phyloP scores from a whole-genome alignment of 2,888 invertebrate species.

The Serrognathus titanus region DNA sequence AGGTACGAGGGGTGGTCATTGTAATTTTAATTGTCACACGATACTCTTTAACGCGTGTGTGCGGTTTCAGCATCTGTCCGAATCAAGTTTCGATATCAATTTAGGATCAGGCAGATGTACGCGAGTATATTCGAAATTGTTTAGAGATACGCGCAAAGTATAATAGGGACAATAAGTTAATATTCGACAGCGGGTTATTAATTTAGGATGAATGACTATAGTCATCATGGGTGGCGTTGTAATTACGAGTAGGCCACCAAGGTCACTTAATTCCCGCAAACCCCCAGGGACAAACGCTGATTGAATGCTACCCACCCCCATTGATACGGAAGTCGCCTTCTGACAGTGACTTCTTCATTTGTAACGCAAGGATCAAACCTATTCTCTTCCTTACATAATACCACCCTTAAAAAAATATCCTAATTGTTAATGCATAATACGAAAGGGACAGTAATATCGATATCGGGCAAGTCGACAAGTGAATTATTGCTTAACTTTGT shows the following conservation, averaged over 20 bases:
- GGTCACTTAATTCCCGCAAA: conserved; percentile 44
- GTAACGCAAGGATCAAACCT: not conserved
- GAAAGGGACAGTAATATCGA: not conserved
- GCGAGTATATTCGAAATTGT: no score
- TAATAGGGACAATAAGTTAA: not conserved
- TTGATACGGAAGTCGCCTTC: conserved; percentile 10
- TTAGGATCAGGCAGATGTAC: no score
- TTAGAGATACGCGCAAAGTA: no score
- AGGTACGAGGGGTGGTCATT: conserved; percentile 15
- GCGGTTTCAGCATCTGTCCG: not conserved
- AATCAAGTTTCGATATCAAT: no score
- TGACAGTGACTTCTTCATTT: conserved; percentile 11
- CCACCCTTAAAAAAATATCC: no score
- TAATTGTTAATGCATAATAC: not conserved
- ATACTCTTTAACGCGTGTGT: conserved; percentile 22
- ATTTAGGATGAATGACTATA: conserved; percentile 11
- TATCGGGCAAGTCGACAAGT: not conserved
- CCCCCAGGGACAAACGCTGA: conserved; percentile 42
- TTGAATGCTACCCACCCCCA: conserved; percentile 37
- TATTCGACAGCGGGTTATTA: conserved; percentile 11
- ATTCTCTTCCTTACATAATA: no score
- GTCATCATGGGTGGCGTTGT: conserved; percentile 23
- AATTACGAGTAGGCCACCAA: conserved; percentile 43
- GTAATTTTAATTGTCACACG: conserved; percentile 26
- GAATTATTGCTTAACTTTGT: not conserved